phyloP scores from a whole-genome alignment of 92 coral and sea anemone species.

The Paramuricea clavata region DNA sequence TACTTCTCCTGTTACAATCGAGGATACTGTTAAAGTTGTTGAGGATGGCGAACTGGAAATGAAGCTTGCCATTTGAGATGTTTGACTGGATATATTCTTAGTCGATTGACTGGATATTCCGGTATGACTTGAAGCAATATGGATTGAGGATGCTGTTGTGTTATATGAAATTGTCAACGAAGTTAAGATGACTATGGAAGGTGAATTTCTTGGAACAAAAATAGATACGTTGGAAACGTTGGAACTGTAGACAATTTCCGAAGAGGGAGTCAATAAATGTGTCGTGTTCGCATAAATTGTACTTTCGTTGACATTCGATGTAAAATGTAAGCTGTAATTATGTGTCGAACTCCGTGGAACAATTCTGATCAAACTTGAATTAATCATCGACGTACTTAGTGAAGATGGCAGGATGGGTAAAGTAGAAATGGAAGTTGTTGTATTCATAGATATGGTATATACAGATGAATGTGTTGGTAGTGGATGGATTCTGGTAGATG shows the following conservation, averaged over 20 bases:
- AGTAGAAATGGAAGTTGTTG: background rate
- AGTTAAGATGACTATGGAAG: background rate
- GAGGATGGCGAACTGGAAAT: background rate
- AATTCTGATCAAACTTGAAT: background rate
- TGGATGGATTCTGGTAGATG: background rate
- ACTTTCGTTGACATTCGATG: background rate
- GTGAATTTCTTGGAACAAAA: background rate
- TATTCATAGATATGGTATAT: background rate
- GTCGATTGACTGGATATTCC: background rate
- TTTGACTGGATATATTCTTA: background rate
- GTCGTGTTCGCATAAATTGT: background rate
- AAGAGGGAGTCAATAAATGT: background rate
- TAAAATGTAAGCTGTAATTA: background rate
- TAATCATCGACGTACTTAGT: background rate
- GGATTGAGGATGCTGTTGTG: background rate
- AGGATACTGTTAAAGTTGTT: background rate
- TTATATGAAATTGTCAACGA: background rate
- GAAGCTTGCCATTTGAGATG: background rate
- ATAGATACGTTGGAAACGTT: background rate
- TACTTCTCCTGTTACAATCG: background rate
- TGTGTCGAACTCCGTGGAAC: background rate
- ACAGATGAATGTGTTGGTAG: background rate
- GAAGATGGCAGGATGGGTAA: background rate
- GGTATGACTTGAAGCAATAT: background rate
- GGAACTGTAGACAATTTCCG: background rate